Conservation (phyloP, 2,888 invertebrate genomes). For the Rhodophaea formosa region DNA sequence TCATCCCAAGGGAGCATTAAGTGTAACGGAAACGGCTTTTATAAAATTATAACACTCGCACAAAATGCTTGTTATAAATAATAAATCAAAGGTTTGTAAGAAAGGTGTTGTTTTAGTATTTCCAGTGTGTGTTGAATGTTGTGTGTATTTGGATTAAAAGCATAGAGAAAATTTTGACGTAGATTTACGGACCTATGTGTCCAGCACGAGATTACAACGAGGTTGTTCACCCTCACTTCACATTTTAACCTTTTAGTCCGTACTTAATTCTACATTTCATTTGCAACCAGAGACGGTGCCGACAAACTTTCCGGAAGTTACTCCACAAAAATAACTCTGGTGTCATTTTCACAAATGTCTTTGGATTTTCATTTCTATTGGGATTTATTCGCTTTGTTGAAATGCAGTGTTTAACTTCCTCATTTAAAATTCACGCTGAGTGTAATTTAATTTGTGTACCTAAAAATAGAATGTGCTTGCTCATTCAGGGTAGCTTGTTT, state of each 20-base stretch:
- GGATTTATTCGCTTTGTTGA: background rate
- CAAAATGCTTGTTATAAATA: no score
- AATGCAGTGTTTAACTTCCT: slow-evolving; percentile 8
- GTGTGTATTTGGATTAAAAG: no score
- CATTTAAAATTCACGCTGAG: slow-evolving; percentile 5
- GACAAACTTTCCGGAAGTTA: slow-evolving; percentile 10
- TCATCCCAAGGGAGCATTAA: no score
- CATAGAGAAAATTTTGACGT: no score
- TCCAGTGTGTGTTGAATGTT: no score
- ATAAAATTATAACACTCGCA: no score
- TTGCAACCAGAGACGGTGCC: slow-evolving; percentile 20
- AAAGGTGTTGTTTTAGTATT: no score
- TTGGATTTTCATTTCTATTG: background rate
- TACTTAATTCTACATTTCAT: slow-evolving; percentile 39
- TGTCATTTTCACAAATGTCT: slow-evolving; percentile 6
- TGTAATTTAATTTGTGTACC: slow-evolving; percentile 13
- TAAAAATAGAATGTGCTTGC: slow-evolving; percentile 8
- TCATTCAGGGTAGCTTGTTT: slow-evolving; percentile 6
- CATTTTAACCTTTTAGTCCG: slow-evolving; percentile 36
- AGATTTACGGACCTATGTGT: no score
- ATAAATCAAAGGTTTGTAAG: no score
- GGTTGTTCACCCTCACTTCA: slow-evolving; percentile 23
- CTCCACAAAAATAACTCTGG: slow-evolving; percentile 15
- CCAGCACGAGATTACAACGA: slow-evolving; percentile 28
- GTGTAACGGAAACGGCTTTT: no score